Evolutionary conservation across 2,888 invertebrate genomes (phyloP), one percentile per base, ranked within the genome.

Genomic region (Leucania comma): DNA sequence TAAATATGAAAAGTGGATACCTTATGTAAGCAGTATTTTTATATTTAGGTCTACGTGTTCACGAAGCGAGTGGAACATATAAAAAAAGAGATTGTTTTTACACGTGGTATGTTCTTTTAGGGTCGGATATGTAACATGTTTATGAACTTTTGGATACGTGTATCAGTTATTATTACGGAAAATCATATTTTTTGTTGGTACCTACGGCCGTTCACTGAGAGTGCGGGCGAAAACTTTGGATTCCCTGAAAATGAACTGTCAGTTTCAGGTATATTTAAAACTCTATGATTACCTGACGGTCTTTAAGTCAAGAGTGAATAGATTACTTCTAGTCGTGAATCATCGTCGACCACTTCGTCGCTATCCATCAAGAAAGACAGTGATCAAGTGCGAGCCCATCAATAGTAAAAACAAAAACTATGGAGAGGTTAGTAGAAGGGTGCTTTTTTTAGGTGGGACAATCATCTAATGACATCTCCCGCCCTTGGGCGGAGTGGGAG

Each of bases 1-100:
- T 80, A 83, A 84, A 83, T 80, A 84, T 84, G 84, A 81, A 84
- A 84, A 81, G 82, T 81, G 72, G 80, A 67, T 80, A 72, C 69
- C 71, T 79, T 83, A 73, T 76, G 82, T 78, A 73, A 76, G 80
- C 73, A 79, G 72, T 85, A 85, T 85, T 81, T 82, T 83, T 78
- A 81, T 83, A 73, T 83, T 78, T 83, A 83, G 71, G 68, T 63
- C 46, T 72, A 80, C 76, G 71, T 83, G 76, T 78, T 80, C 78
- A 74, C 68, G 75, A 26, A 69, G 51, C 58, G 72, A 78, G 75
- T 71, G 67, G 74, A 78, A 75, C 60, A 75, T 77, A 76, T 85
- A 81, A 83, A 84, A n/a, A 81, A 80, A 70, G 68, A 80, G 63
- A 83, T 83, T 76, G 78, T 74, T 76, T 76, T 76, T 78, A 77